These are phyloP conservation scores for Molossus molossus DNA, from an alignment of 2,797 vertebrate genomes.

Conservation along the genomic window DNA sequence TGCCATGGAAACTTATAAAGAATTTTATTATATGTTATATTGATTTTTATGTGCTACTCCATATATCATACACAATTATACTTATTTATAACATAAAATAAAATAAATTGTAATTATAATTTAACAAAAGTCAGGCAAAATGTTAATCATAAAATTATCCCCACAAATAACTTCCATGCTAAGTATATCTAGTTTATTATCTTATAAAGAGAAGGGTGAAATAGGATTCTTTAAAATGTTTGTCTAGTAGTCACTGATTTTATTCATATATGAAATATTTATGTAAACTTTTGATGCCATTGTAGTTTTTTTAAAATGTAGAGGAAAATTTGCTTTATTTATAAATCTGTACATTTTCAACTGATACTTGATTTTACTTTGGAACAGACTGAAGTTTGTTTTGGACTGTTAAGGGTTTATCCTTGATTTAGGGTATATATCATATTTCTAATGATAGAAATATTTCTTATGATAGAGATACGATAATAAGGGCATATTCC, in stretches of 20 bases:
- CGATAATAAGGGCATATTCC: too few relatives aligned
- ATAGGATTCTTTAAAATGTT: not conserved
- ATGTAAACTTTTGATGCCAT: conserved; percentile 34
- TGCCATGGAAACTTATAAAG: not conserved
- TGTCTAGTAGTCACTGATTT: not conserved
- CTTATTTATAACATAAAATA: conserved; percentile 13
- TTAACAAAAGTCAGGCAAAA: too few relatives aligned
- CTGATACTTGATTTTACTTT: too few relatives aligned
- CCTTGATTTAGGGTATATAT: too few relatives aligned
- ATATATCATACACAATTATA: not conserved
- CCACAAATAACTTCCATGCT: not conserved
- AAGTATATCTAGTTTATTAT: conserved; percentile 3
- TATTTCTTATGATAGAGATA: too few relatives aligned
- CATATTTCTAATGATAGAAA: too few relatives aligned
- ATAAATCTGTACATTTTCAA: too few relatives aligned
- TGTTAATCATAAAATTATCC: not conserved
- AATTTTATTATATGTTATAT: not conserved
- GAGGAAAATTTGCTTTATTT: too few relatives aligned
- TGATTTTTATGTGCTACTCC: not conserved
- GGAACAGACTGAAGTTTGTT: too few relatives aligned
- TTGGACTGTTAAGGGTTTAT: too few relatives aligned
- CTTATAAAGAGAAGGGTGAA: not conserved
- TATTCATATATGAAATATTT: not conserved
- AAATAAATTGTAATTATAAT: not conserved
- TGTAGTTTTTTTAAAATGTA: not conserved